Evolutionary conservation across 2,113 vertebrate genomes (phyloP), one percentile per base, ranked within the genome.

Genomic region (Epinephelus cyanopodus): DNA sequence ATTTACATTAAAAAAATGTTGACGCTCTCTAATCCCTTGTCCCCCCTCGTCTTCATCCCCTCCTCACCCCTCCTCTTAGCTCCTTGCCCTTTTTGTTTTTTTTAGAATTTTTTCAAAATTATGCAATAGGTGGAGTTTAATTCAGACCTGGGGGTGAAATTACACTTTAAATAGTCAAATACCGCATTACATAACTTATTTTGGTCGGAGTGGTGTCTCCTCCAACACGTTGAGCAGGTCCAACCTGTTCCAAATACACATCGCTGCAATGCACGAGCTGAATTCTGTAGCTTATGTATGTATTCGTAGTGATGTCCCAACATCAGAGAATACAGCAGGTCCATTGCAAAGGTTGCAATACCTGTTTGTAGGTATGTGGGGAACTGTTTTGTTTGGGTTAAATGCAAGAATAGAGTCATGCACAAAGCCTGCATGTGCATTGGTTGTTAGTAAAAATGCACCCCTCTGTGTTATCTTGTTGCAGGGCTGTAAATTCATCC

Each of bases 151-250:
- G 11, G 42, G 42, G 42, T 45, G 42, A 45, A 12, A 8, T 45
- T 45, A 45, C 42, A 45, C 42, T 45, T 45, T 11, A 12, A 69
- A 56, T 52, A 56, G 57, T 62, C n/a, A 61, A 69, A 58, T 73
- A 12, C 9, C 13, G 52, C 21, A 29, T 79, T 52, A 42, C 58
- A 57, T 65, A 84, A 76, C 12, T 56, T 15, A 74, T 67, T 37
- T 53, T 19, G 45, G 37, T 2, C 62, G 14, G 21, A 74, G 21
- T 10, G 9, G 4, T 37, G 25, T 21, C 33, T 57, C 11, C 23
- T 37, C 33, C 53, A 64, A 79, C 21, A 42, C 7, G 3, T 50
- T 8, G 19, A 79, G 45, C 4, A 1, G 1, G 21, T 64, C 54
- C 23, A 74, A 60, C 29, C n/a, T 2, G 4, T 33, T 45, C 25